These are phyloP conservation scores for Drosophila tripunctata DNA, from an alignment of 2,888 invertebrate genomes.

Conservation along the genomic window DNA sequence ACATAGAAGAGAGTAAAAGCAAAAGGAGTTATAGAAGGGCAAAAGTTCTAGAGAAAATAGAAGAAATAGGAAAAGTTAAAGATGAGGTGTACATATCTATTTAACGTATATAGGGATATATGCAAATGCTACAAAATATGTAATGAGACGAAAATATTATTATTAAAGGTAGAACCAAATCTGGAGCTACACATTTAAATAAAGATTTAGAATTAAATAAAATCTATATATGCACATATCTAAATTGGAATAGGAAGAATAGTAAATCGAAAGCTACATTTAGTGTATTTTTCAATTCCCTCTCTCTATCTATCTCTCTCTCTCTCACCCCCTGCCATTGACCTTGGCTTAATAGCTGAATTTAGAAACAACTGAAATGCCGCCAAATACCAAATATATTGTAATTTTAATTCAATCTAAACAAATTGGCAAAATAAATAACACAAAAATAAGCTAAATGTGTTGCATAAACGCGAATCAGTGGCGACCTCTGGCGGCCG, in stretches of 20 bases:
- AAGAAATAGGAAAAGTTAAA: too few relatives aligned
- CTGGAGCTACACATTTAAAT: too few relatives aligned
- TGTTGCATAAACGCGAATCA: slow-evolving; percentile 42
- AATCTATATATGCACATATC: too few relatives aligned
- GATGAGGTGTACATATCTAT: too few relatives aligned
- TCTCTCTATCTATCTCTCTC: not conserved
- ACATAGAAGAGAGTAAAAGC: too few relatives aligned
- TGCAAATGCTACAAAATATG: too few relatives aligned
- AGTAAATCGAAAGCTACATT: not conserved
- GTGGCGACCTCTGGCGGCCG: slow-evolving; percentile 52
- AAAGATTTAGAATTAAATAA: too few relatives aligned
- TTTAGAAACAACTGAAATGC: slow-evolving; percentile 20
- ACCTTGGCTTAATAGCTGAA: slow-evolving; percentile 37
- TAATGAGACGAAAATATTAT: too few relatives aligned
- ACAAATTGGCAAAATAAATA: slow-evolving; percentile 46
- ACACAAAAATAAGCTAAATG: slow-evolving; percentile 2
- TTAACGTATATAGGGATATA: too few relatives aligned
- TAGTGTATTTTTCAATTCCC: not conserved
- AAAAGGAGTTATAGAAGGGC: too few relatives aligned
- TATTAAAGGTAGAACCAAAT: too few relatives aligned
- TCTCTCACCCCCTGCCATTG: not conserved
- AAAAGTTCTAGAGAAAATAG: too few relatives aligned
- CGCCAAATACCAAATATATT: slow-evolving; percentile 34
- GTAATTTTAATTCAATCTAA: slow-evolving; percentile 54
- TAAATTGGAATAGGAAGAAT: not conserved